Evolutionary conservation across 2,113 vertebrate genomes (phyloP).

Genomic region (Strix uralensis): DNA sequence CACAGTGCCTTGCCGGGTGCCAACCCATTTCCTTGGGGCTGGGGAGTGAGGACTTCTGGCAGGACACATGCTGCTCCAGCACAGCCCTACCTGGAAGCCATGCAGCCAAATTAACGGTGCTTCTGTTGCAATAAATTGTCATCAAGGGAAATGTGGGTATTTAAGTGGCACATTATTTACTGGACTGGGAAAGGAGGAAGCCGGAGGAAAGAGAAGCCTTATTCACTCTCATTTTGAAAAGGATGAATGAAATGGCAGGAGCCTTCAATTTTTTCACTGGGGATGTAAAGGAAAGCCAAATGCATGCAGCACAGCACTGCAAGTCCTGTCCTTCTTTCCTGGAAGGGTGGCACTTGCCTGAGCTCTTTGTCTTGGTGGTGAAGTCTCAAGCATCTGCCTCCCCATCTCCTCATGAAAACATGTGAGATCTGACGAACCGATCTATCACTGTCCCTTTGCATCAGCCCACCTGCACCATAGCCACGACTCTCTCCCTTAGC

Average conservation of each 20-base stretch:
- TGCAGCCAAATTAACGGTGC: neutral
- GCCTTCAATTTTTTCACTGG: neutral
- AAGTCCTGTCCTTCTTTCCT: neutral
- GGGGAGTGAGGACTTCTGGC: neutral
- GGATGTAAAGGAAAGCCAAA: neutral
- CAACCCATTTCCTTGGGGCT: neutral
- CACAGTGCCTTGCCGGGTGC: rapidly evolving
- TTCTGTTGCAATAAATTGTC: neutral
- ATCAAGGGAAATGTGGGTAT: neutral
- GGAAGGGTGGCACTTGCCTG: neutral
- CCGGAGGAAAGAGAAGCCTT: neutral
- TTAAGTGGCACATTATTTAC: conserved; percentile 21
- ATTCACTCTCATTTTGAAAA: neutral
- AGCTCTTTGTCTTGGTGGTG: neutral
- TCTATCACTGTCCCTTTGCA: neutral
- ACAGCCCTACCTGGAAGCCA: conserved; percentile 11
- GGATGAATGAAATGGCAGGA: neutral
- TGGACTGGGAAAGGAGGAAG: neutral
- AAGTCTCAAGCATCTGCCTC: neutral
- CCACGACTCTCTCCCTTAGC: neutral
- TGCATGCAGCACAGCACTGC: neutral
- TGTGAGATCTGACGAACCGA: rapidly evolving
- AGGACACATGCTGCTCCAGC: neutral
- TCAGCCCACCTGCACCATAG: neutral
- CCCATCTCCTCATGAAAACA: neutral